Conservation (phyloP, 2,888 invertebrate genomes). For the Isoperla grammatica region DNA sequence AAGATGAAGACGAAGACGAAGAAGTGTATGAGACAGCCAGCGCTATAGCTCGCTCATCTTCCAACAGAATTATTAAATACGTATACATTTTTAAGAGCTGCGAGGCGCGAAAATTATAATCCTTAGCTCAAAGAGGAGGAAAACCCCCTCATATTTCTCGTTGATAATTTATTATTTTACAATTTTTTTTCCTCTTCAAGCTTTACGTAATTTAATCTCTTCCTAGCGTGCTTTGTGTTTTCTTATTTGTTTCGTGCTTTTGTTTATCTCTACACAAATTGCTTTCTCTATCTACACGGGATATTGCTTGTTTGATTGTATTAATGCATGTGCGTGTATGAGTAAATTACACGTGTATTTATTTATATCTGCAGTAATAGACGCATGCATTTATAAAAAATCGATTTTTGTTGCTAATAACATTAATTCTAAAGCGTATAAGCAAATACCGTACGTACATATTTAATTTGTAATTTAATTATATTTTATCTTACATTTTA, state of each 20-base stretch:
- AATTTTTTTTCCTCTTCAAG: constrained; percentile 2
- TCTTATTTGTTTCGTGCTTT: neutral
- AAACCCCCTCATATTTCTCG: too few relatives aligned
- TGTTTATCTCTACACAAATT: neutral
- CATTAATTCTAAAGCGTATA: too few relatives aligned
- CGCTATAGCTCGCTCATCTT: neutral
- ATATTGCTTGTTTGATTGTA: too few relatives aligned
- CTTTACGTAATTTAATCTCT: neutral
- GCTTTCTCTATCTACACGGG: neutral
- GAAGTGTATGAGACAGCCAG: neutral
- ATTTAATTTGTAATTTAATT: too few relatives aligned
- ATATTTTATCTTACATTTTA: too few relatives aligned
- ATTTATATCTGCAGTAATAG: too few relatives aligned
- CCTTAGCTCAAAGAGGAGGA: constrained; percentile 16
- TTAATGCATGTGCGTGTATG: too few relatives aligned
- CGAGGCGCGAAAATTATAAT: constrained; percentile 30
- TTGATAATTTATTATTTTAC: constrained; percentile 14
- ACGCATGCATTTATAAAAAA: too few relatives aligned
- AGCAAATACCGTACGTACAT: too few relatives aligned
- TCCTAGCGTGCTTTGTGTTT: neutral
- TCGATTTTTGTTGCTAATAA: too few relatives aligned
- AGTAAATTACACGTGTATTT: too few relatives aligned
- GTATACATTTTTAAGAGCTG: constrained; percentile 29
- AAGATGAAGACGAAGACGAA: too few relatives aligned
- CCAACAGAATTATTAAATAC: constrained; percentile 31